phyloP scores from a whole-genome alignment of 2,888 invertebrate species.

The Xanthia icteritia region DNA sequence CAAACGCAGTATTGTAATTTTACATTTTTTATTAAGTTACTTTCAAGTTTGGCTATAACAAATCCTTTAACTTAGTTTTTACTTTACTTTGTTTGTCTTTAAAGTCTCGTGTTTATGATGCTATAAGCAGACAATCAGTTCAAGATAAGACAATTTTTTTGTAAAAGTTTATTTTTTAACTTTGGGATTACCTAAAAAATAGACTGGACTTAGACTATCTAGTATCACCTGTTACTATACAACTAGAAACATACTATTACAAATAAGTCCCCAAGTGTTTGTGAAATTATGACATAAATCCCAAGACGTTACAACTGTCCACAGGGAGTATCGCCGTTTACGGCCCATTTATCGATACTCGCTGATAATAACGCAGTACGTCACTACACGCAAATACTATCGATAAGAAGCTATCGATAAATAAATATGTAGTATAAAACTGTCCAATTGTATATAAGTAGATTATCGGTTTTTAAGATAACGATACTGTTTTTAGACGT shows the following conservation, averaged over 20 bases:
- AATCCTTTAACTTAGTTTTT: not conserved
- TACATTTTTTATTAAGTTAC: conserved; percentile 3
- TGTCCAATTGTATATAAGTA: conserved; percentile 54
- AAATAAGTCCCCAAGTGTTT: conserved; percentile 24
- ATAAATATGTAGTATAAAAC: conserved; percentile 51
- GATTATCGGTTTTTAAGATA: conserved; percentile 62
- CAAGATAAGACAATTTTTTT: not conserved
- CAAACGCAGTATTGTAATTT: not conserved
- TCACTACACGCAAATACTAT: conserved; percentile 46
- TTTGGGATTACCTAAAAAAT: not conserved
- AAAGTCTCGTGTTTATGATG: no score
- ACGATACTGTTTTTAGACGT: conserved; percentile 61
- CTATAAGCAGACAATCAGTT: not conserved
- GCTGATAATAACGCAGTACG: conserved; percentile 27
- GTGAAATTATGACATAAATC: conserved; percentile 50
- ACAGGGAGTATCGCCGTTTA: conserved; percentile 28
- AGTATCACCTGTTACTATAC: not conserved
- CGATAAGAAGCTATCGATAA: conserved; percentile 49
- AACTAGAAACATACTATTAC: not conserved
- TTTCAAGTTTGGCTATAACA: not conserved
- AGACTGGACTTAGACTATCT: no score
- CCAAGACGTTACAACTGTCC: conserved; percentile 22
- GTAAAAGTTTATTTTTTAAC: not conserved
- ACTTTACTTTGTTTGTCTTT: not conserved
- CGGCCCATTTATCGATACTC: conserved; percentile 43